Evolutionary conservation across 2,888 invertebrate genomes (phyloP).

Genomic region (Melipona beecheii): DNA sequence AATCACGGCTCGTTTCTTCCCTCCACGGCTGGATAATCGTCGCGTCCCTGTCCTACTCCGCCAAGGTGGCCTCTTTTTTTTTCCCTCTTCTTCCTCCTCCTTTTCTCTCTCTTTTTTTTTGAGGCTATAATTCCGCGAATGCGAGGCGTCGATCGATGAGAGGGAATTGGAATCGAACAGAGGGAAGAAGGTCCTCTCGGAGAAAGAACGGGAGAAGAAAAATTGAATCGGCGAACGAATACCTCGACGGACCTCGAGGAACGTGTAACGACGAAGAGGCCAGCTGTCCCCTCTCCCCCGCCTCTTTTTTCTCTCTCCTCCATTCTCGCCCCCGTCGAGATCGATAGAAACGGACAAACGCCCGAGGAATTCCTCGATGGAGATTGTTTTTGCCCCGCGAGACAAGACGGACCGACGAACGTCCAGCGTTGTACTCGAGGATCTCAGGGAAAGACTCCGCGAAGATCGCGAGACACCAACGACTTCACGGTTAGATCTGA

Average conservation of each 20-base stretch:
- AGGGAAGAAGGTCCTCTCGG: background rate
- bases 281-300: conserved; percentile 40
- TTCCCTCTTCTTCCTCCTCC: too few relatives aligned
- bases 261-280: conserved; percentile 47
- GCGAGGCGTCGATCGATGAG: background rate
- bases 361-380: conserved; percentile 10
- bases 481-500: background rate
- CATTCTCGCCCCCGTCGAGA: background rate
- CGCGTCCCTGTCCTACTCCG: background rate
- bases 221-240: conserved; percentile 49
- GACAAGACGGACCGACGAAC: conserved; percentile 37
- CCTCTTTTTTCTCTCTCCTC: conserved; percentile 4
- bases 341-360: conserved; percentile 7
- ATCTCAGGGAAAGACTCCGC: conserved; percentile 23
- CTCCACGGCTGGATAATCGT: conserved; percentile 30
- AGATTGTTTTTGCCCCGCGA: conserved; percentile 42
- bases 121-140: background rate
- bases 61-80: background rate
- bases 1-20: conserved; percentile 11
- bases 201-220: conserved; percentile 1
- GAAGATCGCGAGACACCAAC: conserved; percentile 19
- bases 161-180: background rate
- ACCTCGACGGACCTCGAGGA: conserved; percentile 32
- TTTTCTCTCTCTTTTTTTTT: too few relatives aligned
- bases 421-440: conserved; percentile 24